Evolutionary conservation across 2,113 vertebrate genomes (phyloP), one percentile per base, ranked within the genome.

Genomic region (Chlamydotis undulata): DNA sequence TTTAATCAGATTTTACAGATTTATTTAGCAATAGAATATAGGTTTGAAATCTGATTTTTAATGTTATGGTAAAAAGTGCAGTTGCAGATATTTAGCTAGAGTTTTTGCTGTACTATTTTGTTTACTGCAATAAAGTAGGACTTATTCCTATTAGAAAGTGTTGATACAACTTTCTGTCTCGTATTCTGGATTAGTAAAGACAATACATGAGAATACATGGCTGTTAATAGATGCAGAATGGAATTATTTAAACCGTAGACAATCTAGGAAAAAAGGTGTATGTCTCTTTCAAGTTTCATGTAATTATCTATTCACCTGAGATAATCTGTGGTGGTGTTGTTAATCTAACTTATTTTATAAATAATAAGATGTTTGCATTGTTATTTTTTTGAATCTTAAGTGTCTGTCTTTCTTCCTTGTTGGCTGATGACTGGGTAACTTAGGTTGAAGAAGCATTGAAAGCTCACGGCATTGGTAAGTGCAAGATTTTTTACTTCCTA

Each of bases 371-470:
- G 5, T 47, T 61, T 77, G 10, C 12, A 24, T 19, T 61, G 21
- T 61, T 80, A 6, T 4, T 45, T 69, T 69, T 86, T 77, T 91
- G 10, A 71, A 39, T 64, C 29, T n/a, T 33, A 74, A 76, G 11
- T 74, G 9, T 39, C 21, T 80, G 41, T 41, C 55, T 60, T 43
- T 89, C 37, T 53, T 70, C 12, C 19, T 74, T 79, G 8, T 65
- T 75, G 55, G 12, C 19, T 52, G 39, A 55, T 83, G 33, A 41
- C 52, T 76, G 80, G 59, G 9, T 57, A 41, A 95, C n/a, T 47
- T 75, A 97, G 95, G 69, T 95, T 83, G 94, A 97, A 87, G 93
- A 97, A 81, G 94, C 92, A 12, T 8, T 97, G 79, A 96, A 97
- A 86, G 56, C 81, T 92, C 88, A 95, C 35, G 96, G 93, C 53